Percentiles rank a stretch among this genome's conserved stretches.
Conservation (phyloP, 1,140 invertebrate genomes). For the Eriocheir sinensis region DNA sequence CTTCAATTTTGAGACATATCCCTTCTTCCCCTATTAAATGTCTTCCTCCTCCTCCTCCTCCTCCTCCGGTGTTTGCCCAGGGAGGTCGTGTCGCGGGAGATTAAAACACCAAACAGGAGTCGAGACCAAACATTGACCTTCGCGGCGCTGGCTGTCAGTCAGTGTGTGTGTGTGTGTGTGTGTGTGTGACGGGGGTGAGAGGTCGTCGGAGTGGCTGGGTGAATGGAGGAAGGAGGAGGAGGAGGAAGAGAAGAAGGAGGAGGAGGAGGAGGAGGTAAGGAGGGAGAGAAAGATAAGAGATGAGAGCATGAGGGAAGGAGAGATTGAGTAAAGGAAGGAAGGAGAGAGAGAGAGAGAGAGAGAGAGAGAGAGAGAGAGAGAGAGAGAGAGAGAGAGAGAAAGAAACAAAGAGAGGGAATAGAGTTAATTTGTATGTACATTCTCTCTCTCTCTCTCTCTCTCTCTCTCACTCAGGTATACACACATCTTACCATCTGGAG, state of each 20-base stretch:
- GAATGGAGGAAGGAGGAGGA: background rate
- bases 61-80: background rate
- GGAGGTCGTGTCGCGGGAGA: background rate
- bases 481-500: background rate
- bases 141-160: background rate
- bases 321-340: background rate
- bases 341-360: background rate
- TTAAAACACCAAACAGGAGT: conserved; percentile 29
- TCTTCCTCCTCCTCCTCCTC: background rate
- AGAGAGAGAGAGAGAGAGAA: conserved; percentile 44
- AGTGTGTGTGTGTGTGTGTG: conserved; percentile 51
- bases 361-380: background rate
- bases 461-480: conserved; percentile 28
- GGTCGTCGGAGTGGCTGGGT: background rate
- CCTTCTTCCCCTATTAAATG: no score
- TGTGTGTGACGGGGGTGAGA: conserved; percentile 27
- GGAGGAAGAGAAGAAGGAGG: background rate
- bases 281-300: conserved; percentile 1
- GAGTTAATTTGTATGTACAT: background rate
- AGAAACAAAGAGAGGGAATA: background rate
- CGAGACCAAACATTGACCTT: background rate
- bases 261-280: background rate
- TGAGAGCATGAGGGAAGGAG: background rate
- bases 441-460: background rate
- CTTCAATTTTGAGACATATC: no score